phyloP scores from a whole-genome alignment of 2,113 vertebrate species.

The Aegypius monachus region DNA sequence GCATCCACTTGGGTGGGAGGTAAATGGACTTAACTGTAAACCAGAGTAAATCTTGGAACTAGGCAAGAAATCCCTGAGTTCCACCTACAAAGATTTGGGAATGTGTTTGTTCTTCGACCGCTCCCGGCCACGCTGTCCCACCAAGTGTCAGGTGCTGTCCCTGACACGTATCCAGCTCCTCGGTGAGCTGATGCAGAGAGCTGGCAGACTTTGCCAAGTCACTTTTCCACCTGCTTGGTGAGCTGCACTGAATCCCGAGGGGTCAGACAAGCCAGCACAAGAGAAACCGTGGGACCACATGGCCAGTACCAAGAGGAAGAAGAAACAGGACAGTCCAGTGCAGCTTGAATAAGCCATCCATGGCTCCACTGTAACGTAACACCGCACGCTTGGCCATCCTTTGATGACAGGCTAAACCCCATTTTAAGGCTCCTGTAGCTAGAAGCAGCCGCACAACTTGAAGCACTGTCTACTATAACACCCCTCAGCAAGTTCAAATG shows the following conservation, averaged over 20 bases:
- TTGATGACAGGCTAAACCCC: background rate
- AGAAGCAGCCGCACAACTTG: background rate
- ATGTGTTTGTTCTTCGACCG: background rate
- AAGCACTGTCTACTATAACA: background rate
- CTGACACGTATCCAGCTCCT: background rate
- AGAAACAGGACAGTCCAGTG: background rate
- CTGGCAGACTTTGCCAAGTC: background rate
- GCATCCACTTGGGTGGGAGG: background rate
- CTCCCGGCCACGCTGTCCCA: background rate
- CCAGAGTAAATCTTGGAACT: background rate
- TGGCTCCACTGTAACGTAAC: background rate
- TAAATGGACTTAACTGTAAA: background rate
- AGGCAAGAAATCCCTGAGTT: background rate
- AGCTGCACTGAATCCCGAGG: background rate
- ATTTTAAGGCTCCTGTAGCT: background rate
- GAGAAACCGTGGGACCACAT: background rate
- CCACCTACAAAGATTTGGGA: background rate
- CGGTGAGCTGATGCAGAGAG: background rate
- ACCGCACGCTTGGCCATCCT: background rate
- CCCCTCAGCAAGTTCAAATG: background rate
- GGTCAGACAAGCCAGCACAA: background rate
- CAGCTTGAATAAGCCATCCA: background rate
- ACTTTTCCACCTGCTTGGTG: background rate
- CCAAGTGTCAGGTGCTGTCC: accelerated
- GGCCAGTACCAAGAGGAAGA: background rate